Percentiles rank a stretch among this genome's conserved stretches.
Evolutionary conservation across 2,113 vertebrate species (phyloP).

Genomic region (Acanthisitta chloris): DNA sequence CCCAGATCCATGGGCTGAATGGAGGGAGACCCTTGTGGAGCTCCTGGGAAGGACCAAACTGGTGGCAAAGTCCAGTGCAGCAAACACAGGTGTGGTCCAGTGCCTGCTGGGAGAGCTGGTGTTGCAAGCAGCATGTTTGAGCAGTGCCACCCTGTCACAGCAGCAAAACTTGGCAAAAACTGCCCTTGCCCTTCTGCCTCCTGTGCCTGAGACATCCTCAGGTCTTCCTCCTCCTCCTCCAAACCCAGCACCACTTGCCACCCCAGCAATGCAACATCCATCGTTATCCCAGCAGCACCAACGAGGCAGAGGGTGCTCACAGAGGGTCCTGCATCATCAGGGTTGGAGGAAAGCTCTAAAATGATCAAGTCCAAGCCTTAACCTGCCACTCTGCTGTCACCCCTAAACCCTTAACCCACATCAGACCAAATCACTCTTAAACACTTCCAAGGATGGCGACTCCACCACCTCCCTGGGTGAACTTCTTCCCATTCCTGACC

Average conservation of each 20-base stretch:
- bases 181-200: background rate
- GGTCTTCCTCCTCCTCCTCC: background rate
- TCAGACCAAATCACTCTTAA: too few species aligned
- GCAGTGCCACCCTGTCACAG: rapidly evolving
- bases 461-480: too few species aligned
- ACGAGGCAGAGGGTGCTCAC: background rate
- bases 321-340: background rate
- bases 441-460: too few species aligned
- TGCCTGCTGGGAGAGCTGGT: background rate
- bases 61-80: background rate
- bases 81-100: background rate
- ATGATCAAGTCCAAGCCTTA: too few species aligned
- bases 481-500: too few species aligned
- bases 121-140: rapidly evolving
- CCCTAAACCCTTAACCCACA: too few species aligned
- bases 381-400: too few species aligned
- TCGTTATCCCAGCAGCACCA: background rate
- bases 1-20: rapidly evolving
- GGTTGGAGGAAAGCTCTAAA: too few species aligned
- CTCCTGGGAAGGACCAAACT: background rate
- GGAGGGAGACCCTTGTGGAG: background rate
- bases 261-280: background rate
- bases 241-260: background rate
- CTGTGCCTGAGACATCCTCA: background rate
- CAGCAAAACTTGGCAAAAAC: background rate